Conservation (phyloP, 2,888 invertebrate genomes). For the Philhelius pedissequus region DNA sequence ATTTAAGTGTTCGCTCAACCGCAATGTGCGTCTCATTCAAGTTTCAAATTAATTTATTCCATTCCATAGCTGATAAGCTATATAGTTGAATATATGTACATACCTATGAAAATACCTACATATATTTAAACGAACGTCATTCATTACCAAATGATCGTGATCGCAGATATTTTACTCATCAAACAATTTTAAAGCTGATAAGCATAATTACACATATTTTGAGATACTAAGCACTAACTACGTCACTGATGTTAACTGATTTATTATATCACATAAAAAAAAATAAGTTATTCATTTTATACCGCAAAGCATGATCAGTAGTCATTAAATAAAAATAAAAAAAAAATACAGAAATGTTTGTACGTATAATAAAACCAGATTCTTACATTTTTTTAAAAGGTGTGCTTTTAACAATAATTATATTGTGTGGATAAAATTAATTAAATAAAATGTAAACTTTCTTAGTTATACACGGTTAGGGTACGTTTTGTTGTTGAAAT, state of each 20-base stretch:
- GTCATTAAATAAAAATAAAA: not conserved
- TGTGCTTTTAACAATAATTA: not conserved
- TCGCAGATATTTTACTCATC: not conserved
- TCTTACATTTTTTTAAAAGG: constrained; percentile 28
- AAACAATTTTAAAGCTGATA: not conserved
- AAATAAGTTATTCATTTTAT: not conserved
- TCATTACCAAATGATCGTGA: not conserved
- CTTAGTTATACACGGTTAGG: not conserved
- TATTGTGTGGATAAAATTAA: not conserved
- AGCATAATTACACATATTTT: not conserved
- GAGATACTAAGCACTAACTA: not conserved
- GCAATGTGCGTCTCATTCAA: constrained; percentile 12
- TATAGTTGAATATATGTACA: not conserved
- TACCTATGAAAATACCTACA: no score
- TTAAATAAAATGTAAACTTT: not conserved
- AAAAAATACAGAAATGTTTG: not conserved
- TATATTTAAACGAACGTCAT: not conserved
- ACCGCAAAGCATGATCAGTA: constrained; percentile 34
- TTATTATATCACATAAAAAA: not conserved
- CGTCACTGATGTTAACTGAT: constrained; percentile 5
- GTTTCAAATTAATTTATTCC: constrained; percentile 22
- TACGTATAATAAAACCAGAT: not conserved
- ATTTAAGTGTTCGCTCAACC: not conserved
- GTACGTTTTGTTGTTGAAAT: not conserved
- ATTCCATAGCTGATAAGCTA: constrained; percentile 32